These are phyloP conservation scores for Leistus spinibarbis DNA, from an alignment of 2,888 invertebrate species.

Conservation along the genomic window DNA sequence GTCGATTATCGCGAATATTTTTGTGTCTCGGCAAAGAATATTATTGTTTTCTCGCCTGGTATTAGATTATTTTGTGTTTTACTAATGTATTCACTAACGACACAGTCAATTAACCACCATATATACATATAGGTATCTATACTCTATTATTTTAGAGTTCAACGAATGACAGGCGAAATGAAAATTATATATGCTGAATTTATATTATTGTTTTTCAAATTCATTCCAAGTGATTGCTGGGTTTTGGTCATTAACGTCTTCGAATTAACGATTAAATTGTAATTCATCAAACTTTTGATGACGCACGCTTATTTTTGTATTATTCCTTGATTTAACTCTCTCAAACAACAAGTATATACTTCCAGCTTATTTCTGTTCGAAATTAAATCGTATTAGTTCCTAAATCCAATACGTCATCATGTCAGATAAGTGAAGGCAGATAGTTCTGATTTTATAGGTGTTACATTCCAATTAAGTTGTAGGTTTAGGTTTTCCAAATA, in stretches of 20 bases:
- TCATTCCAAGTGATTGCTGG: not conserved
- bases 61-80: slow-evolving; percentile 15
- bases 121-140: slow-evolving; percentile 9
- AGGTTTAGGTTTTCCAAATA: too few relatives aligned
- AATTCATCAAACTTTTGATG: not conserved
- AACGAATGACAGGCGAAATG: not conserved
- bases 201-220: not conserved
- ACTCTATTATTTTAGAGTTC: not conserved
- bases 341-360: too few relatives aligned
- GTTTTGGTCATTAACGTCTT: not conserved
- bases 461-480: too few relatives aligned
- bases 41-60: slow-evolving; percentile 11
- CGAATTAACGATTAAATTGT: not conserved
- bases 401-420: too few relatives aligned
- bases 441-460: too few relatives aligned
- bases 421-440: too few relatives aligned
- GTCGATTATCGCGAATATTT: not conserved
- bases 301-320: too few relatives aligned
- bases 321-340: too few relatives aligned
- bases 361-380: too few relatives aligned
- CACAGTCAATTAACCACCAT: slow-evolving; percentile 19
- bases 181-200: not conserved
- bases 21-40: not conserved
- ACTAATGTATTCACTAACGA: slow-evolving; percentile 38
- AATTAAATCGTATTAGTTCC: too few relatives aligned